A percentile compares a stretch with the other conserved stretches of the same genome.
phyloP scores from a whole-genome alignment of 2,888 invertebrate genomes.

The Listrodromus nycthemerus region DNA sequence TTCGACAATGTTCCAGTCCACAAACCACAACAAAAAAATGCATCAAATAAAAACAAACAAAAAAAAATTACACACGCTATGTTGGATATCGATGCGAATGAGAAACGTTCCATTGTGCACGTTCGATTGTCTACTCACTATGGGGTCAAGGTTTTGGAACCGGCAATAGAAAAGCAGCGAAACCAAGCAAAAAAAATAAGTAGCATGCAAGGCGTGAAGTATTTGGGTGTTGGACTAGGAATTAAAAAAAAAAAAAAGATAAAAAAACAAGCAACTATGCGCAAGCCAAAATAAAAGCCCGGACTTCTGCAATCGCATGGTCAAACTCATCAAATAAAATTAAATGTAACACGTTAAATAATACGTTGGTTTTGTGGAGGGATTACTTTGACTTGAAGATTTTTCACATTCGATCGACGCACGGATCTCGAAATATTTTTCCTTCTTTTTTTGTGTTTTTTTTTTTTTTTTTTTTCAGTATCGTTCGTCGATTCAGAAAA shows the following conservation, averaged over 20 bases:
- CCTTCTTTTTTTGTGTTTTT: too few species aligned
- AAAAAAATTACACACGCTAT: not conserved
- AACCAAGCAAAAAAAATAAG: not conserved
- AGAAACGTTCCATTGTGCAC: not conserved
- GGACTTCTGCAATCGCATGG: slow-evolving; percentile 4
- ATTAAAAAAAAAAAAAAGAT: not conserved
- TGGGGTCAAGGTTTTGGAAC: slow-evolving; percentile 7
- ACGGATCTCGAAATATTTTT: too few species aligned
- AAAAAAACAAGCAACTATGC: slow-evolving; percentile 19
- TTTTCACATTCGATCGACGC: not conserved
- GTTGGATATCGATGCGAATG: not conserved
- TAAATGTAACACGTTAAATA: slow-evolving; percentile 1
- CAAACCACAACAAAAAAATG: not conserved
- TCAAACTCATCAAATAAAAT: slow-evolving; percentile 18
- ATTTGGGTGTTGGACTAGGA: not conserved
- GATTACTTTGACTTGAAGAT: not conserved
- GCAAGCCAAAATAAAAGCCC: not conserved
- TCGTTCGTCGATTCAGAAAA: too few species aligned
- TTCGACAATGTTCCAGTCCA: not conserved
- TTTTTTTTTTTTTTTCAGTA: not conserved
- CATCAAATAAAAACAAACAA: not conserved
- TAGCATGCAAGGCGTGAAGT: slow-evolving; percentile 13
- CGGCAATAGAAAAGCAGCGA: not conserved
- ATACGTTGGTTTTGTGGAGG: not conserved
- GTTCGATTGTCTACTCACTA: slow-evolving; percentile 17